Base-by-base conservation (phyloP, 2,888 invertebrate species). In the Baccha elongata region DNA sequence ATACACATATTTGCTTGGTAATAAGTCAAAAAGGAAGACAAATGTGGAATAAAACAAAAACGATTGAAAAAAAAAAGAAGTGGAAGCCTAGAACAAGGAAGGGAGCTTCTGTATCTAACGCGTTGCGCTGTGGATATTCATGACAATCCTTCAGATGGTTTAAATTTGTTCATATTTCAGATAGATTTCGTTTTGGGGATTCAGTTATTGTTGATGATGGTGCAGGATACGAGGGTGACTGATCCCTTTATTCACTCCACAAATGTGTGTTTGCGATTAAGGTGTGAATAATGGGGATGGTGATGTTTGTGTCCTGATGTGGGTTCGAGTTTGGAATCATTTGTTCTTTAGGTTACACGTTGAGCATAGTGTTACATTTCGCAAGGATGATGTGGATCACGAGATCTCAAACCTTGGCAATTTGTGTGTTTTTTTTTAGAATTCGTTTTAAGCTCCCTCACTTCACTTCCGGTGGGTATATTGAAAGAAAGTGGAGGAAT, bases 61-160 rank as follows among this genome's bases (percentile, higher is more conserved):
- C 8, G 1, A 1, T 10, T 32, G 46, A n/a, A 44, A 55, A n/a
- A 55, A 48, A 15, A 42, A 26, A 11, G 35, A 13, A 15, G 19
- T 62, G 37, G 21, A 46, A 26, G 11, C 50, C 32, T 7, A 62
- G 37, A 78, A 67, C 58, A 68, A 29, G 58, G 35, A 53, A 26
- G 64, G 58, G 40, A 46, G 55, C 19, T 35, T n/a, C 23, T 48
- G 13, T 65, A 35, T 65, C 62, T 44, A 11, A 26, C 65, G 52
- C 71, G 65, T 58, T 13, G 23, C 46, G 62, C 48, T 32, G 67
- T 81, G 76, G 76, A 67, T 76, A 76, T 76, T 76, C 81, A 72
- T 83, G 81, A 72, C 72, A 83, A 76, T 83, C 71, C 76, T 62
- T 83, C 81, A 62, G 76, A 76, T 76, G 81, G 76, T 65, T 83